A percentile compares a stretch with the other conserved stretches of the same genome.
Evolutionary conservation across 2,888 invertebrate genomes (phyloP).

Genomic region (Tachina fera): DNA sequence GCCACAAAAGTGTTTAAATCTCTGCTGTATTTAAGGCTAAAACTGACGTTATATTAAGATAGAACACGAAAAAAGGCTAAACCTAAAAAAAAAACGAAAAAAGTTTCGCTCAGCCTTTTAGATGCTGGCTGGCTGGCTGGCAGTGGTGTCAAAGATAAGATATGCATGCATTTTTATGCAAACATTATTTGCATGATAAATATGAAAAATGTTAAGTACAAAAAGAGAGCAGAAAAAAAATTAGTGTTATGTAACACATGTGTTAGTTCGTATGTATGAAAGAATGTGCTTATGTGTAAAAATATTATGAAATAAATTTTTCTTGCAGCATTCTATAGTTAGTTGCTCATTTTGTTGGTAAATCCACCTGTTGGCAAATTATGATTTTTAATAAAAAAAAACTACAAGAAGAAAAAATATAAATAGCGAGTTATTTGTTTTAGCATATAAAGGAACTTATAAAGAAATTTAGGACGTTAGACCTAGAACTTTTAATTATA

Average conservation of each 20-base stretch:
- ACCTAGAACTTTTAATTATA: too few relatives aligned
- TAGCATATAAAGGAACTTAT: background rate
- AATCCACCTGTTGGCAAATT: conserved; percentile 44
- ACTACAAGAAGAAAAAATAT: background rate
- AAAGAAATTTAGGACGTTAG: too few relatives aligned
- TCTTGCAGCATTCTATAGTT: background rate
- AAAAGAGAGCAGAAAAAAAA: conserved; percentile 5
- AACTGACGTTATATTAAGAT: conserved; percentile 54
- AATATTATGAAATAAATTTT: background rate
- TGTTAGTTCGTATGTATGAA: background rate
- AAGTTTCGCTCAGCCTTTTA: conserved; percentile 48
- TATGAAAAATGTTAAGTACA: conserved; percentile 33
- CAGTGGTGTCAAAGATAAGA: conserved; percentile 47
- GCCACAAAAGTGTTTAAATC: conserved; percentile 62
- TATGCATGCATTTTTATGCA: conserved; percentile 68
- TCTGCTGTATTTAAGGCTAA: conserved; percentile 57
- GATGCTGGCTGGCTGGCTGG: conserved; percentile 46
- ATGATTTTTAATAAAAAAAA: conserved; percentile 7
- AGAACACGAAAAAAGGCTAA: background rate
- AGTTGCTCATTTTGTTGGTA: conserved; percentile 38
- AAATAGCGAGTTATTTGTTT: conserved; percentile 9
- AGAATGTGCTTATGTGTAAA: background rate
- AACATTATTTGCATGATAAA: conserved; percentile 62
- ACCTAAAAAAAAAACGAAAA: conserved; percentile 41
- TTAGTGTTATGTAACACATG: conserved; percentile 35